Evolutionary conservation across 2,797 vertebrate species (phyloP).

Genomic region (Myripristis murdjan): DNA sequence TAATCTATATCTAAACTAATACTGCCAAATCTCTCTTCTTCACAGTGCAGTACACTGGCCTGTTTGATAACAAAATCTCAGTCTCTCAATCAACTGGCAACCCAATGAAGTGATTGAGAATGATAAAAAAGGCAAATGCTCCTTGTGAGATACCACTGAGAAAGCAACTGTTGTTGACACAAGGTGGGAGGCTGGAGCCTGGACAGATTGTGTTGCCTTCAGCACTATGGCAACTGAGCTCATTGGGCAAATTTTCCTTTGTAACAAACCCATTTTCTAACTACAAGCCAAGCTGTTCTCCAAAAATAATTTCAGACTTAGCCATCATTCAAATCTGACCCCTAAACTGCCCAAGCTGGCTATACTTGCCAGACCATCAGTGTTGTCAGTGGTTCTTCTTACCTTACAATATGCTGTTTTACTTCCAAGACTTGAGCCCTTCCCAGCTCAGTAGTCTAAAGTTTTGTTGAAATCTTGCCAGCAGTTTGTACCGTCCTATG

Average conservation of each 20-base stretch:
- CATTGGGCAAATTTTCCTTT: constrained; percentile 23
- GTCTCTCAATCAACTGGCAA: no score
- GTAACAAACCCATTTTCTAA: constrained; percentile 8
- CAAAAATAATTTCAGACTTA: neutral
- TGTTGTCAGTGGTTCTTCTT: neutral
- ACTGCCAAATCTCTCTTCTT: neutral
- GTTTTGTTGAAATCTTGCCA: constrained; percentile 16
- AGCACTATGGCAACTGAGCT: constrained; percentile 28
- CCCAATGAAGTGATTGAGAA: no score
- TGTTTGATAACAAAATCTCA: no score
- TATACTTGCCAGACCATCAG: no score
- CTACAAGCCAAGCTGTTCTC: neutral
- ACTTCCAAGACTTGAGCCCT: neutral
- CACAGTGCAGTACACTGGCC: neutral
- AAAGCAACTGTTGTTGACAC: neutral
- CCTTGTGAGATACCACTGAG: constrained; percentile 1
- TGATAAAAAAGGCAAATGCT: no score
- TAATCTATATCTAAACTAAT: neutral
- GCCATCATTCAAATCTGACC: no score
- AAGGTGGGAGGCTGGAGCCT: neutral
- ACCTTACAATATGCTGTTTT: neutral
- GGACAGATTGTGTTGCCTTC: neutral
- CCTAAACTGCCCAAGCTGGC: no score
- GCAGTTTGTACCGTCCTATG: constrained; percentile 1
- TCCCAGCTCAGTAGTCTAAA: constrained; percentile 1